Evolutionary conservation across 2,113 vertebrate species (phyloP).

Genomic region (Himantopus leucocephalus): DNA sequence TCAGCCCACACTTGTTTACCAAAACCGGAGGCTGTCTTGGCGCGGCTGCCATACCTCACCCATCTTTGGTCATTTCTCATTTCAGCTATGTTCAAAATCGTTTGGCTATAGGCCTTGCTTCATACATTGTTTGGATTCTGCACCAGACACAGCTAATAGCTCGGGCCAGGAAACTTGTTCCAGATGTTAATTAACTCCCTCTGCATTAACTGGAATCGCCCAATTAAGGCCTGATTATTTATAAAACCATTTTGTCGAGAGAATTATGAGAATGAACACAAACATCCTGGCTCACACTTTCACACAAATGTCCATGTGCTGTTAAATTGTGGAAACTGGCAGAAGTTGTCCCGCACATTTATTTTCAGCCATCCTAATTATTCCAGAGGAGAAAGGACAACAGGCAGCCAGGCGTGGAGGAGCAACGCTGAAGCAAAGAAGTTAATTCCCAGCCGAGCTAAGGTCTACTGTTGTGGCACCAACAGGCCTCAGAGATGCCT

Average conservation of each 20-base stretch:
- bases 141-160: constrained; percentile 19
- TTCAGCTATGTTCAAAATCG: not conserved
- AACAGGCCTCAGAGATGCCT: not conserved
- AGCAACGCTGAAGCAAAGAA: not conserved
- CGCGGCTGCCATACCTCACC: not conserved
- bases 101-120: not conserved
- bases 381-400: not conserved
- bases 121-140: constrained; percentile 15
- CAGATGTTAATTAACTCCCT: constrained; percentile 58
- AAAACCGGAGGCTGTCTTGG: not conserved
- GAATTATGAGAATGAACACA: constrained; percentile 34
- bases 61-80: not conserved
- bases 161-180: constrained; percentile 36
- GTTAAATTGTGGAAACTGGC: constrained; percentile 13
- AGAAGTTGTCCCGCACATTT: not conserved
- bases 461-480: not conserved
- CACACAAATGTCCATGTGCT: constrained; percentile 26
- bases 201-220: constrained; percentile 24
- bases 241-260: constrained; percentile 24
- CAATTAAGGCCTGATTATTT: constrained; percentile 39
- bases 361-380: not conserved
- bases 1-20: not conserved
- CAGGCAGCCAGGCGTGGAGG: not conserved
- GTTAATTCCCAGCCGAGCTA: not conserved
- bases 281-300: constrained; percentile 49